Base-by-base conservation (phyloP, 2,797 vertebrate species). In the Melanogrammus aeglefinus region DNA sequence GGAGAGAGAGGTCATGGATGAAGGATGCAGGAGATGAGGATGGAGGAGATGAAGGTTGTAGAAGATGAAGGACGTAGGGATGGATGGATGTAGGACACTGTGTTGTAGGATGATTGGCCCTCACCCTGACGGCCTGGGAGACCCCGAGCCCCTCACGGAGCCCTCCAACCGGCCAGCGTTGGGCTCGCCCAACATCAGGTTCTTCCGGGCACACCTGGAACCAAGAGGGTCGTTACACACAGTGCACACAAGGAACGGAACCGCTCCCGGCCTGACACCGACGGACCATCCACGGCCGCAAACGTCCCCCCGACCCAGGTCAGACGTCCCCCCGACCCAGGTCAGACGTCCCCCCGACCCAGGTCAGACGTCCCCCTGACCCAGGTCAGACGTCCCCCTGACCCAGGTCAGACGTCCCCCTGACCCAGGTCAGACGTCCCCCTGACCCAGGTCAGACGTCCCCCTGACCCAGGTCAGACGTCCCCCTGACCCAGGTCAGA, bases 101-200 rank as follows among this genome's bases (percentile, higher is more conserved):
- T 6, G 9, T 75, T 38, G 47, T 6, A 2, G 21, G 9, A 66
- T 31, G 44, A 69, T 69, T 27, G 63, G 13, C 24, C 13, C 95
- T 96, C 90, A 99, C 98, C 97, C 96, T 80, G 95, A 94, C 84
- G 97, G 96, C 82, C 97, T 93, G 4, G 98, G 97, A 8, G 97
- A 98, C 78, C 97, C 97, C 0, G 97, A 95, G 0, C 95, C 95
- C 90, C 98, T 93, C 89, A 99, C 89, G 0, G 93, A 92, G 33
- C 93, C 93, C 81, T 99, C 97, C 0, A 97, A 93, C 79, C 97
- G 93, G 0, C 95, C 94, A 81, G 93, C 89, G 21, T 91, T 87
- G 63, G 95, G 88, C 72, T 99, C 98, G 78, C 92, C 92, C 72
- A 96, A 91, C 89, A 99, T 97, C 85, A 99, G 94, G 85, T 93